These are phyloP conservation scores for Tinamus guttatus DNA, from an alignment of 2,113 vertebrate species.

Conservation along the genomic window DNA sequence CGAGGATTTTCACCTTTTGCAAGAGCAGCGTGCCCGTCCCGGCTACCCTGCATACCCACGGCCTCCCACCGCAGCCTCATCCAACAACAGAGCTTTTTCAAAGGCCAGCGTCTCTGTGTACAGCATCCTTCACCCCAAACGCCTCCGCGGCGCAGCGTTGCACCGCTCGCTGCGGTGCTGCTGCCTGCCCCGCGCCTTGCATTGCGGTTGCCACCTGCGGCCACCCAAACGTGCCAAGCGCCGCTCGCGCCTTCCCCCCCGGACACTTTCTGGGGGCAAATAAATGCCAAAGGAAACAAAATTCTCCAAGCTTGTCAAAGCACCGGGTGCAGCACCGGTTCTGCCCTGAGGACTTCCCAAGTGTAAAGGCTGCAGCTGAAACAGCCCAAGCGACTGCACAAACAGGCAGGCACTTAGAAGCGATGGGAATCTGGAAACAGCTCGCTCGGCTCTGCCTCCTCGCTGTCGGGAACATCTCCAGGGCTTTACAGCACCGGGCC, in stretches of 20 bases:
- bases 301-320: not conserved
- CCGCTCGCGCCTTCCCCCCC: too few relatives aligned
- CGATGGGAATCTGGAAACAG: not conserved
- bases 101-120: too few relatives aligned
- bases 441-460: not conserved
- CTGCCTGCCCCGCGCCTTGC: too few relatives aligned
- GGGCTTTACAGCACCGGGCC: not conserved
- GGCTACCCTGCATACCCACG: too few relatives aligned
- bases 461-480: not conserved
- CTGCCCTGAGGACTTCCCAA: not conserved
- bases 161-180: too few relatives aligned
- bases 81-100: too few relatives aligned
- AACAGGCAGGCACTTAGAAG: not conserved
- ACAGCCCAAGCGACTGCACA: not conserved
- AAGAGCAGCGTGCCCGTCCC: not conserved
- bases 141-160: too few relatives aligned
- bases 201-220: too few relatives aligned
- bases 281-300: not conserved
- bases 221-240: too few relatives aligned
- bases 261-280: too few relatives aligned
- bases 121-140: not conserved
- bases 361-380: not conserved
- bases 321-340: not conserved
- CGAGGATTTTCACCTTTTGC: too few relatives aligned
- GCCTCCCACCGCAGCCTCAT: not conserved